These are phyloP conservation scores for Piscicola geometra DNA, from an alignment of 2,888 invertebrate genomes.

Conservation along the genomic window DNA sequence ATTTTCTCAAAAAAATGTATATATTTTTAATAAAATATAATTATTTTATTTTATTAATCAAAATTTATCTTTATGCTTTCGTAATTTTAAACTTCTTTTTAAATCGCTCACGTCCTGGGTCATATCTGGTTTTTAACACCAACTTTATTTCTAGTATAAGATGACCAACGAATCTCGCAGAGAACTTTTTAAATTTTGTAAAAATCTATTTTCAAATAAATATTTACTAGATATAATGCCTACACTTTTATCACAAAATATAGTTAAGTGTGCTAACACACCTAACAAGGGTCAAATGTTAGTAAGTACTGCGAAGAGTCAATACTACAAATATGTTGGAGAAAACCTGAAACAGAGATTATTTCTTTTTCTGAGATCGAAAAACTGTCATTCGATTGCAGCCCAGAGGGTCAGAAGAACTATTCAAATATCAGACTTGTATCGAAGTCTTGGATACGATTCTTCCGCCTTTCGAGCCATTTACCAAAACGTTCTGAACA, in stretches of 20 bases:
- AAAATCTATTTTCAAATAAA: not conserved
- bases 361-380: conserved; percentile 43
- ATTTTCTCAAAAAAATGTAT: not conserved
- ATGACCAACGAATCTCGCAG: not conserved
- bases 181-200: not conserved
- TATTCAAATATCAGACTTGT: conserved; percentile 46
- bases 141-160: not conserved
- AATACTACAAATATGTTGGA: not conserved
- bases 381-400: conserved; percentile 49
- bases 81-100: not conserved
- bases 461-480: conserved; percentile 43
- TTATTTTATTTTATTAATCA: not conserved
- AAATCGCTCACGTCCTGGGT: conserved; percentile 8
- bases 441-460: conserved; percentile 48
- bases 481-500: conserved; percentile 42
- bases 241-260: not conserved
- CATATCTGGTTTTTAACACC: conserved; percentile 6
- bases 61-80: not conserved
- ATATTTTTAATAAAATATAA: not conserved
- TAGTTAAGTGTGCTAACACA: not conserved
- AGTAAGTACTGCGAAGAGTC: not conserved
- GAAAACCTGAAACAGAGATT: conserved; percentile 16
- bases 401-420: conserved; percentile 47
- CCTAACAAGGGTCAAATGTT: not conserved
- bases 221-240: not conserved